A percentile compares a stretch with the other conserved stretches of the same genome.
These are phyloP conservation scores for Oppia nitens DNA, from an alignment of 1,140 invertebrate species.

Conservation along the genomic window DNA sequence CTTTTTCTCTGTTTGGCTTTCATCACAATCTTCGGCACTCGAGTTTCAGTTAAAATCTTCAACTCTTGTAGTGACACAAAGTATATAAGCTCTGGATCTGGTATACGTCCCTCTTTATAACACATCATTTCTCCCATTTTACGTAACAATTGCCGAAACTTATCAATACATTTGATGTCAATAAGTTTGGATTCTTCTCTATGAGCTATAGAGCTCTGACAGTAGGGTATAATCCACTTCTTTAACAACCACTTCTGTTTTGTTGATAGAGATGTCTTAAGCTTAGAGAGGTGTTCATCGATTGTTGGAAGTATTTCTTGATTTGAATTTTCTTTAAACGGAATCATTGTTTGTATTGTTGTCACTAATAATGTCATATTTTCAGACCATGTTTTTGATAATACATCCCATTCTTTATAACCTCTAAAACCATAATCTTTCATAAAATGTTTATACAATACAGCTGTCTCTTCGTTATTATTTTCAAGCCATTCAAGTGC, in stretches of 20 bases:
- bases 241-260: neutral
- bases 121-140: conserved; percentile 40
- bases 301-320: conserved; percentile 6
- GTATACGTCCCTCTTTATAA: conserved; percentile 39
- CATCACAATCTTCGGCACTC: conserved; percentile 38
- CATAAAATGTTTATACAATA: conserved; percentile 39
- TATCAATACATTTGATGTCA: conserved; percentile 33
- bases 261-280: neutral
- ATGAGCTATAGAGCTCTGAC: conserved; percentile 37
- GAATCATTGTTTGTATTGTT: conserved; percentile 38
- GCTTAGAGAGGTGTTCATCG: conserved; percentile 5
- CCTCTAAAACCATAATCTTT: conserved; percentile 50
- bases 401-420: conserved; percentile 52
- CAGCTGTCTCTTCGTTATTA: conserved; percentile 17
- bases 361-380: conserved; percentile 41
- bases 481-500: conserved; percentile 28
- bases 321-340: neutral
- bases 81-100: conserved; percentile 45
- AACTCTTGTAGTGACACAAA: conserved; percentile 50
- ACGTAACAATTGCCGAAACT: conserved; percentile 40
- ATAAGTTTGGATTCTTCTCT: conserved; percentile 19
- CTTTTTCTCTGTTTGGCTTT: conserved; percentile 45
- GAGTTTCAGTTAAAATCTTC: conserved; percentile 34
- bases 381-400: conserved; percentile 44
- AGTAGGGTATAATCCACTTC: conserved; percentile 35